phyloP scores from a whole-genome alignment of 2,888 invertebrate genomes.

The Cryptocephalus primarius region DNA sequence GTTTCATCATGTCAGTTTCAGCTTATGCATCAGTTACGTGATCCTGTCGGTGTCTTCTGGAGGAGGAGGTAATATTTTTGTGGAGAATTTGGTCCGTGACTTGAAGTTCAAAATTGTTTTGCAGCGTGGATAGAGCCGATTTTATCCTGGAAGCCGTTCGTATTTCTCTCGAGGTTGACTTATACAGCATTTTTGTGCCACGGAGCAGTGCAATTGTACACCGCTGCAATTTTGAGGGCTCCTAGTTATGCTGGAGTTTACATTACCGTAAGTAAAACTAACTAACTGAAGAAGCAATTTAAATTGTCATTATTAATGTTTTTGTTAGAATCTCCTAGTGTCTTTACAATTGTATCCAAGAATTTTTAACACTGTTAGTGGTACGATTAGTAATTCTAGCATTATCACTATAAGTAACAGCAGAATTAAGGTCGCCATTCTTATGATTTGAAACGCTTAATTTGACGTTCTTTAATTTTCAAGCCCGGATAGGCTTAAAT shows the following conservation, averaged over 20 bases:
- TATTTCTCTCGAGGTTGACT: constrained; percentile 21
- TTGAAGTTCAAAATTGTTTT: constrained; percentile 1
- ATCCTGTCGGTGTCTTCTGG: constrained; percentile 26
- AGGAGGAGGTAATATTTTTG: constrained; percentile 21
- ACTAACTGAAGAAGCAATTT: too few relatives aligned
- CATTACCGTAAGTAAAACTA: constrained; percentile 13
- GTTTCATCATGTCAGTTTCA: constrained; percentile 25
- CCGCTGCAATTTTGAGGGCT: constrained; percentile 15
- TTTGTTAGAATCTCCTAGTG: too few relatives aligned
- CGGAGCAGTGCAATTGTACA: constrained; percentile 22
- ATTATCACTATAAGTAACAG: too few relatives aligned
- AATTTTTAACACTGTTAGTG: too few relatives aligned
- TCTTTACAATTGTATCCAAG: too few relatives aligned
- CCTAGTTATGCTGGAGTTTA: constrained; percentile 18
- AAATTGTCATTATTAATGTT: too few relatives aligned
- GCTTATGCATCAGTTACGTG: constrained; percentile 22
- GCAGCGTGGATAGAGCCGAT: constrained; percentile 21
- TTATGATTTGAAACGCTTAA: too few relatives aligned
- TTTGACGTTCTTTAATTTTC: too few relatives aligned
- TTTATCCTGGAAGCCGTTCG: constrained; percentile 21
- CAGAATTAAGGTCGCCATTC: too few relatives aligned
- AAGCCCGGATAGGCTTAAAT: too few relatives aligned
- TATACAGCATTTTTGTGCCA: constrained; percentile 24
- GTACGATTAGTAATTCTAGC: too few relatives aligned
- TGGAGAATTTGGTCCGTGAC: not conserved